phyloP scores from a whole-genome alignment of 2,888 invertebrate genomes.

The Campaea margaritaria region DNA sequence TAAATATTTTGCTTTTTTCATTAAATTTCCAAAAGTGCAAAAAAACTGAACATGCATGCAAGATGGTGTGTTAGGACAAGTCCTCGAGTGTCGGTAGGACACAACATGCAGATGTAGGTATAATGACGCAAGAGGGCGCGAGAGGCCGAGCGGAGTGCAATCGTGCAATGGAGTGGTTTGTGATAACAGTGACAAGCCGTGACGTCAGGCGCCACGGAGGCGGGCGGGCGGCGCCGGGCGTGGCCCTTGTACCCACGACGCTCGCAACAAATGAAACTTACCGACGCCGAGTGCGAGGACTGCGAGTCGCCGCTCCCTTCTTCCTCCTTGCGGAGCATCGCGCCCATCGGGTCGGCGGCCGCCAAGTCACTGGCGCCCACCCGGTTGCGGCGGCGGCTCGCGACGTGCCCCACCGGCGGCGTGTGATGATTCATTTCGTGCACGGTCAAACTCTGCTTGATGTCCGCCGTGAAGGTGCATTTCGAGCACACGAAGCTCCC shows the following conservation, averaged over 20 bases:
- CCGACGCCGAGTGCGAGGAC: conserved; percentile 75
- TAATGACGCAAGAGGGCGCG: conserved; percentile 62
- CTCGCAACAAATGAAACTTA: conserved; percentile 59
- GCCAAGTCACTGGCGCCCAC: conserved; percentile 89
- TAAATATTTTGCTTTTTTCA: no score
- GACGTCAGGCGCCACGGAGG: conserved; percentile 72
- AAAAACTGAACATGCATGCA: conserved; percentile 6
- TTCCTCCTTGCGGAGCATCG: conserved; percentile 74
- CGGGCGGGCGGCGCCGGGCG: conserved; percentile 55
- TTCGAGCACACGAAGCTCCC: conserved; percentile 94
- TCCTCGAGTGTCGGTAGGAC: conserved; percentile 5
- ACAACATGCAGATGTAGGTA: conserved; percentile 42
- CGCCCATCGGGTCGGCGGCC: conserved; percentile 57
- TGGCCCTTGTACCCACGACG: conserved; percentile 56
- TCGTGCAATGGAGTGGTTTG: conserved; percentile 45
- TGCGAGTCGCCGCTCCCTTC: conserved; percentile 82
- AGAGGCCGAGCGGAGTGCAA: conserved; percentile 59
- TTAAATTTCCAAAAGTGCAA: not conserved
- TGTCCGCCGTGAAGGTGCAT: conserved; percentile 96
- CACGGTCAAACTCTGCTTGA: conserved; percentile 95
- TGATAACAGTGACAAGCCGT: conserved; percentile 65
- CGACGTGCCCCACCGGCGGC: conserved; percentile 89
- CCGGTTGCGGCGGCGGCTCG: conserved; percentile 88
- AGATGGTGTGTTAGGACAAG: conserved; percentile 15
- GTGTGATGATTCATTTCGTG: conserved; percentile 97